Percentiles rank a stretch among this genome's conserved stretches.
Conservation (phyloP, 2,113 vertebrate genomes). For the Podiceps cristatus region DNA sequence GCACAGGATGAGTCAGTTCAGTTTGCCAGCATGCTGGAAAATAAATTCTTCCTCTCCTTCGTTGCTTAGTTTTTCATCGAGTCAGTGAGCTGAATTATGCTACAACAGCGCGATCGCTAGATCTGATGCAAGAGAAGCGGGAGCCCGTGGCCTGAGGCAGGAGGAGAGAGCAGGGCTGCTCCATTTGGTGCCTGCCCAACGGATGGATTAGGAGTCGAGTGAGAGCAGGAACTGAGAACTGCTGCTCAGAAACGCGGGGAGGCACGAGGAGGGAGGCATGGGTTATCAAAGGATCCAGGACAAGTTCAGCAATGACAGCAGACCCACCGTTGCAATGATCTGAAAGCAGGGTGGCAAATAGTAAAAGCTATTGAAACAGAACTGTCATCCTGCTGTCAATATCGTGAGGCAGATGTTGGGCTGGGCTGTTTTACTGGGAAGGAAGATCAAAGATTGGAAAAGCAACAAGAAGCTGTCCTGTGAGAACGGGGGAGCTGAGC, state of each 20-base stretch:
- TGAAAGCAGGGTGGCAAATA: not conserved
- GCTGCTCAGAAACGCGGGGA: not conserved
- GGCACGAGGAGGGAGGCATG: not conserved
- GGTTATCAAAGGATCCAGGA: not conserved
- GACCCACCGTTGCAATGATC: not conserved
- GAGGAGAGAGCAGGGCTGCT: constrained; percentile 2
- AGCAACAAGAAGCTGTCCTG: constrained; percentile 19
- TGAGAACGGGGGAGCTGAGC: not conserved
- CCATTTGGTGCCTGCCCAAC: not conserved
- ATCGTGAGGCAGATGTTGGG: not conserved
- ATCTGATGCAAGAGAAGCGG: not conserved
- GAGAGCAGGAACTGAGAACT: not conserved
- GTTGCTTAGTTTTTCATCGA: not conserved
- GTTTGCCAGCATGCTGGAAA: not conserved
- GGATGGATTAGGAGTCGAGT: not conserved
- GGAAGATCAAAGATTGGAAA: constrained; percentile 27
- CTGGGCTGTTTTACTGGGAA: constrained; percentile 7
- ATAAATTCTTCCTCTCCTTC: not conserved
- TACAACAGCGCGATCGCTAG: fast-evolving
- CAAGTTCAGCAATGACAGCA: not conserved
- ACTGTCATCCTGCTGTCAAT: not conserved
- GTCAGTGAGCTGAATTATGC: constrained; percentile 16
- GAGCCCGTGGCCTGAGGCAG: not conserved
- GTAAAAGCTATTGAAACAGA: not conserved
- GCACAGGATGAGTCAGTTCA: not conserved